Evolutionary conservation across 2,888 invertebrate species (phyloP).

Genomic region (Agrilus mali): DNA sequence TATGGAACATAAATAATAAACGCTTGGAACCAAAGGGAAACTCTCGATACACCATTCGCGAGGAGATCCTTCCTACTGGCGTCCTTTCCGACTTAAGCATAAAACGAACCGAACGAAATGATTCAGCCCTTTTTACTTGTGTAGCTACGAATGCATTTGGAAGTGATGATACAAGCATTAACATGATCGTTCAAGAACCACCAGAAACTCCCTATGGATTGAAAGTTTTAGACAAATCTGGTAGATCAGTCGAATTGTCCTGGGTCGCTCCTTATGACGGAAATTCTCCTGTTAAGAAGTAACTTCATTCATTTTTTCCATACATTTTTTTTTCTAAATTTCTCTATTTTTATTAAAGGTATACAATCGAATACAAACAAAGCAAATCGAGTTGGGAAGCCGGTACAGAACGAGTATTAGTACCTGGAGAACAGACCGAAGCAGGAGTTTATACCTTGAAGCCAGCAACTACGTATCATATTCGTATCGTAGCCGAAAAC

Average conservation of each 20-base stretch:
- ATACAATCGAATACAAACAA: conserved; percentile 83
- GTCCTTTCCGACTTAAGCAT: conserved; percentile 82
- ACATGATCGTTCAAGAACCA: conserved; percentile 87
- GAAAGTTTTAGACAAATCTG: conserved; percentile 81
- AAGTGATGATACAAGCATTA: conserved; percentile 89
- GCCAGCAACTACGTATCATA: conserved; percentile 86
- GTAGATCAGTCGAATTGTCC: conserved; percentile 77
- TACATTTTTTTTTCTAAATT: neutral
- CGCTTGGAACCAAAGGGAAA: conserved; percentile 84
- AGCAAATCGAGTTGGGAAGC: conserved; percentile 72
- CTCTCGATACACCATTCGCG: conserved; percentile 72
- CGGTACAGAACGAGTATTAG: conserved; percentile 76
- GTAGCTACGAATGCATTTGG: conserved; percentile 90
- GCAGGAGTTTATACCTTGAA: conserved; percentile 80
- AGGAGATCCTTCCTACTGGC: conserved; percentile 78
- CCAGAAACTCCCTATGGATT: conserved; percentile 83
- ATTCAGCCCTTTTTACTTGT: conserved; percentile 83
- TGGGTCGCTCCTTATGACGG: conserved; percentile 91
- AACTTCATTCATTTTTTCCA: neutral
- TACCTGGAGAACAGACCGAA: conserved; percentile 80
- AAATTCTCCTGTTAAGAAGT: conserved; percentile 74
- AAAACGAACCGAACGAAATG: conserved; percentile 76
- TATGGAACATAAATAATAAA: conserved; percentile 93
- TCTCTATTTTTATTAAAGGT: conserved; percentile 26
- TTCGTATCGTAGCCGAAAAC: conserved; percentile 87